Percentiles rank a stretch among this genome's conserved stretches.
These are phyloP conservation scores for Drosophila kepulauana DNA, from an alignment of 1,140 invertebrate genomes.

Conservation along the genomic window DNA sequence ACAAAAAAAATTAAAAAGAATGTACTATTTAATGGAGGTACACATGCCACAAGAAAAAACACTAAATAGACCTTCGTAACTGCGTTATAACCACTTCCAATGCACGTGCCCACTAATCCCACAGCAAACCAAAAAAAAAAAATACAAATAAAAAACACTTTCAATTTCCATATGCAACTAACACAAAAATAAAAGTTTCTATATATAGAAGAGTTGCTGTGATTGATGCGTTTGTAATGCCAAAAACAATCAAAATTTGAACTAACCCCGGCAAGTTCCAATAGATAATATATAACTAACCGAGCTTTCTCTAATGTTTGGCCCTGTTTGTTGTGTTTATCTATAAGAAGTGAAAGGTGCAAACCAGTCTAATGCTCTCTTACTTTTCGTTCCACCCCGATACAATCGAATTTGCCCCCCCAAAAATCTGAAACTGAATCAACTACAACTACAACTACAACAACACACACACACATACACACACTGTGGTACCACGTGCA, in stretches of 20 bases:
- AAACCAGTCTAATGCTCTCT: constrained; percentile 84
- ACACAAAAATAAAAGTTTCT: constrained; percentile 32
- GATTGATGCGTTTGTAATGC: constrained; percentile 69
- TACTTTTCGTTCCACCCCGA: constrained; percentile 75
- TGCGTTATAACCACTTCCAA: constrained; percentile 27
- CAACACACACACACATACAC: constrained; percentile 39
- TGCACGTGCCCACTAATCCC: constrained; percentile 63
- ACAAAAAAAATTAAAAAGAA: constrained; percentile 21
- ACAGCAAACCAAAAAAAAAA: constrained; percentile 25
- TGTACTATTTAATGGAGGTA: constrained; percentile 55
- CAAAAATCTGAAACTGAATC: constrained; percentile 1
- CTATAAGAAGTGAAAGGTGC: constrained; percentile 64
- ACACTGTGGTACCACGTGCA: constrained; percentile 74
- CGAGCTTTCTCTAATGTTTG: constrained; percentile 56
- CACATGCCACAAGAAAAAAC: constrained; percentile 39
- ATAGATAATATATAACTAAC: constrained; percentile 53
- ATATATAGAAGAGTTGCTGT: constrained; percentile 38
- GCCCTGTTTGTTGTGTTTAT: constrained; percentile 59
- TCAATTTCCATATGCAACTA: constrained; percentile 47
- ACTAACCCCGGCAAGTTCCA: constrained; percentile 48
- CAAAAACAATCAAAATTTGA: constrained; percentile 31
- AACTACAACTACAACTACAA: constrained; percentile 31
- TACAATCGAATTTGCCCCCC: constrained; percentile 34
- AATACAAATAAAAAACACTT: too few relatives aligned
- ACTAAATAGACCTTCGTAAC: constrained; percentile 32